These are phyloP conservation scores for Campopleginae sp. DNA, from an alignment of 2,888 invertebrate genomes.

Conservation along the genomic window DNA sequence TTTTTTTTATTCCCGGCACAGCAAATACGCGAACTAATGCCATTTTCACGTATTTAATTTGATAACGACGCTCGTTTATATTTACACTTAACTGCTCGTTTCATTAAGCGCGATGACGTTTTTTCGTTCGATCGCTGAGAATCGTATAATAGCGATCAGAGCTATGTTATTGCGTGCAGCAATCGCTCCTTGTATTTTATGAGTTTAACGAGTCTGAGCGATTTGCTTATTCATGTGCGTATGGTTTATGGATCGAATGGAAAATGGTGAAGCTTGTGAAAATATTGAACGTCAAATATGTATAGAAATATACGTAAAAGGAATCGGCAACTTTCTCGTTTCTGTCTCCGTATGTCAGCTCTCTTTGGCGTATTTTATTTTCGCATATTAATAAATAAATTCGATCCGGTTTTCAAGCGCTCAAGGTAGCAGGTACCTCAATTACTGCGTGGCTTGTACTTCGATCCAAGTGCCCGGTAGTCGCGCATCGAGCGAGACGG, in stretches of 20 bases:
- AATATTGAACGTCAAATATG: not conserved
- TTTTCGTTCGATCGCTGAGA: not conserved
- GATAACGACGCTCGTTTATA: slow-evolving; percentile 38
- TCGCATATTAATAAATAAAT: slow-evolving; percentile 54
- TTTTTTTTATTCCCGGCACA: not conserved
- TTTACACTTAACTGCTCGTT: slow-evolving; percentile 18
- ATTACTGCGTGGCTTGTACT: slow-evolving; percentile 53
- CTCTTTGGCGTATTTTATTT: slow-evolving; percentile 41
- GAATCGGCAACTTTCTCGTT: slow-evolving; percentile 15
- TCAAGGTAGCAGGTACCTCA: slow-evolving; percentile 61
- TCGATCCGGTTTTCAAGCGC: slow-evolving; percentile 59
- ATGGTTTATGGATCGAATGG: slow-evolving; percentile 27
- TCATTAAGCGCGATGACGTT: slow-evolving; percentile 11
- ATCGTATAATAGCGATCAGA: slow-evolving; percentile 35
- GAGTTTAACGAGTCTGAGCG: slow-evolving; percentile 48
- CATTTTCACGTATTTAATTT: slow-evolving; percentile 48
- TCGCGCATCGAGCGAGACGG: slow-evolving; percentile 26
- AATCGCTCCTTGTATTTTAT: slow-evolving; percentile 50
- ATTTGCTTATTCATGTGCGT: slow-evolving; percentile 50
- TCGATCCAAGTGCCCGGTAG: slow-evolving; percentile 45
- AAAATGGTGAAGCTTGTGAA: slow-evolving; percentile 18
- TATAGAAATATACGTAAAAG: not conserved
- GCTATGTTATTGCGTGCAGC: slow-evolving; percentile 30
- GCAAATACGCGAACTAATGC: not conserved
- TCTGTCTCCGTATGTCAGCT: slow-evolving; percentile 4